A percentile compares a stretch with the other conserved stretches of the same genome.
Conservation (phyloP, 2,888 invertebrate species). For the Cylloceria caligata region DNA sequence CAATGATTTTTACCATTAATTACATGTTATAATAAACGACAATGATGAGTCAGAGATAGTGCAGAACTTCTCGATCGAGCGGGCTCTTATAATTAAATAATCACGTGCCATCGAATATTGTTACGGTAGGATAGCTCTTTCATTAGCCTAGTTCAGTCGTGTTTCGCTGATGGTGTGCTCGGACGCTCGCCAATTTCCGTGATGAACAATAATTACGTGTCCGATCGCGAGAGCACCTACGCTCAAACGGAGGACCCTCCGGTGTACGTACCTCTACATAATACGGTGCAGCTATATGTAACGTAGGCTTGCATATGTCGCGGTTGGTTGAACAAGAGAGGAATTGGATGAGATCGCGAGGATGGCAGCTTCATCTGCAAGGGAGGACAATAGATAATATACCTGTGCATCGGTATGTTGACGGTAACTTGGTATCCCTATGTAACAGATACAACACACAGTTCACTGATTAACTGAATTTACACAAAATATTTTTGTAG, state of each 20-base stretch:
- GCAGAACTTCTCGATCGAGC: conserved; percentile 19
- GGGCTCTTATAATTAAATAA: conserved; percentile 59
- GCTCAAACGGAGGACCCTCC: conserved; percentile 20
- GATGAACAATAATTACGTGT: conserved; percentile 67
- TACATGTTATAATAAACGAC: conserved; percentile 32
- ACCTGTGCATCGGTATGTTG: not conserved
- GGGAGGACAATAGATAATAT: conserved; percentile 34
- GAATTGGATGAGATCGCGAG: conserved; percentile 49
- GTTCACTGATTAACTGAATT: not conserved
- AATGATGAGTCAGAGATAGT: conserved; percentile 23
- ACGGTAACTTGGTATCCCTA: not conserved
- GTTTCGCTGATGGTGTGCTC: conserved; percentile 48
- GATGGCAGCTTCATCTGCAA: conserved; percentile 30
- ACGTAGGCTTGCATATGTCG: conserved; percentile 43
- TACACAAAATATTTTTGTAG: too few species aligned
- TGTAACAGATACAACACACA: not conserved
- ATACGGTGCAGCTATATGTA: conserved; percentile 15
- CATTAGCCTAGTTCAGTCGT: conserved; percentile 61
- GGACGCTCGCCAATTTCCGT: conserved; percentile 63
- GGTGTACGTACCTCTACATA: conserved; percentile 18
- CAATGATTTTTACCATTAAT: conserved; percentile 30
- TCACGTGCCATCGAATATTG: conserved; percentile 63
- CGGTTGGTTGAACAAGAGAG: conserved; percentile 46
- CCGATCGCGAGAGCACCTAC: conserved; percentile 57
- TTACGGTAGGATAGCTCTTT: conserved; percentile 63